Evolutionary conservation across 2,888 invertebrate species (phyloP).

Genomic region (Parochlus steinenii): DNA sequence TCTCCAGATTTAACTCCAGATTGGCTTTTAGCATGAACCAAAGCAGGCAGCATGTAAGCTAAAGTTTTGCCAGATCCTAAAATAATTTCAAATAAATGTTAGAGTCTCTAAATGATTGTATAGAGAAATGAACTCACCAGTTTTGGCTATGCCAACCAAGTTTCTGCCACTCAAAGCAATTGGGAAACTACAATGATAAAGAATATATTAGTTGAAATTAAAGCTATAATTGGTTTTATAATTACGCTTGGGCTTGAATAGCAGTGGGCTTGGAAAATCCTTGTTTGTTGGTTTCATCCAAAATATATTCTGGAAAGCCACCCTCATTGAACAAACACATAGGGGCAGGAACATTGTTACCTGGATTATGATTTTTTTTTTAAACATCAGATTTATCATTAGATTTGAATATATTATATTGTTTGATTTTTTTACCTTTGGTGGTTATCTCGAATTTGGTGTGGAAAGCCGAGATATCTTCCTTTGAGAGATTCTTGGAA

Average conservation of each 20-base stretch:
- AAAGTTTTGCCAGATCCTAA: constrained; percentile 84
- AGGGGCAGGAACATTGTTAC: constrained; percentile 71
- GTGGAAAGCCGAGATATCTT: constrained; percentile 62
- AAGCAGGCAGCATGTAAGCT: constrained; percentile 84
- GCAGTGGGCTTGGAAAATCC: constrained; percentile 81
- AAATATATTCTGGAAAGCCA: constrained; percentile 69
- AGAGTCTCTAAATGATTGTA: no score
- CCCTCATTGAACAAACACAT: constrained; percentile 82
- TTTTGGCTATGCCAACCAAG: constrained; percentile 91
- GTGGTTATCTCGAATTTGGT: constrained; percentile 72
- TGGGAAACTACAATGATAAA: constrained; percentile 96
- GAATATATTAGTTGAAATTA: no score
- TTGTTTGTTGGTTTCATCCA: constrained; percentile 59
- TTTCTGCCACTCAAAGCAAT: constrained; percentile 83
- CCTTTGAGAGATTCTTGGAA: constrained; percentile 47
- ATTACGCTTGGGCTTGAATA: constrained; percentile 89
- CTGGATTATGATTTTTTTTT: no score
- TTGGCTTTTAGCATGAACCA: constrained; percentile 88
- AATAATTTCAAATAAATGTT: no score
- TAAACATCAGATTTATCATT: no score
- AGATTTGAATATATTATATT: no score
- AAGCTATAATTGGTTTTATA: no score
- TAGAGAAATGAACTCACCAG: no score
- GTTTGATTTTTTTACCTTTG: constrained; percentile 45
- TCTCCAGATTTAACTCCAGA: constrained; percentile 71